These are phyloP conservation scores for Drosophila nr. medialis DNA, from an alignment of 2,888 invertebrate species.

Conservation along the genomic window DNA sequence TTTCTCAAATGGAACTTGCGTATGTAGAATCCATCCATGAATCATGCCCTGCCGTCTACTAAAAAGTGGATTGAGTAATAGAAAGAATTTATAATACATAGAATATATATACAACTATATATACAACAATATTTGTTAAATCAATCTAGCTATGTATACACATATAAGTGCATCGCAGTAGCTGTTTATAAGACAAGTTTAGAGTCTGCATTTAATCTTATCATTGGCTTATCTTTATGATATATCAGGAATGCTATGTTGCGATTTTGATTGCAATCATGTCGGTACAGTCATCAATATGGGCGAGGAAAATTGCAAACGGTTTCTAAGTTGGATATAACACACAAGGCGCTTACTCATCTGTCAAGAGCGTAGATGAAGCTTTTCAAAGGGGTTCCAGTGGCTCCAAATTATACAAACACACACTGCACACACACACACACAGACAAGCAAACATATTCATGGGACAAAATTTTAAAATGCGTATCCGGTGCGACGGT, in stretches of 20 bases:
- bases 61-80: background rate
- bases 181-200: background rate
- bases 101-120: background rate
- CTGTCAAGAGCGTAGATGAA: constrained; percentile 25
- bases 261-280: background rate
- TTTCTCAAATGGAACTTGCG: constrained; percentile 19
- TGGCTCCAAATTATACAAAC: constrained; percentile 34
- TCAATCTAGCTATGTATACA: background rate
- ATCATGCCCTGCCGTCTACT: constrained; percentile 25
- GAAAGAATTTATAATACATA: background rate
- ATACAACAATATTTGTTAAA: background rate
- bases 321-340: constrained; percentile 22
- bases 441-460: constrained; percentile 19
- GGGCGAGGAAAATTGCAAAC: background rate
- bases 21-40: constrained; percentile 26
- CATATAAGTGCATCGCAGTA: background rate
- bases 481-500: constrained; percentile 72
- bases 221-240: background rate
- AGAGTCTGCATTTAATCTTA: background rate
- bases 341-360: constrained; percentile 46
- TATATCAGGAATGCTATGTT: background rate
- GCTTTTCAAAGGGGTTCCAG: constrained; percentile 25
- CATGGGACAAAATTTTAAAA: constrained; percentile 62
- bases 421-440: constrained; percentile 23
- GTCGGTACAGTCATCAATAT: background rate